Evolutionary conservation across 2,797 vertebrate genomes (phyloP), one percentile per base, ranked within the genome.

Genomic region (Typhlichthys eigenmanni): DNA sequence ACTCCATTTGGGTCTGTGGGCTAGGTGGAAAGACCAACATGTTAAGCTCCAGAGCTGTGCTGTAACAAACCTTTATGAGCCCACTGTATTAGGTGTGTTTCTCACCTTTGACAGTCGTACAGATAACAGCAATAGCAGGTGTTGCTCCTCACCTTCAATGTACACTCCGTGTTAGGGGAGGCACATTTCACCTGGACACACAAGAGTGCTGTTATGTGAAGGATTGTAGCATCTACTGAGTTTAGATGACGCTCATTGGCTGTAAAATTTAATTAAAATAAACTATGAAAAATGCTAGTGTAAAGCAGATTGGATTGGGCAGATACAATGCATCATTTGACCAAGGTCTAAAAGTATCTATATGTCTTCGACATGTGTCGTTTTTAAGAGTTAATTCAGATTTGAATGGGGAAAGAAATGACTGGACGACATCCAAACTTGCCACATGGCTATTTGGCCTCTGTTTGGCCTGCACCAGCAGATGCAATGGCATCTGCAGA

Each of bases 61-160:
- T 8, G 9, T 43, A 43, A 43, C 38, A 7, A 43, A 43, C 38
- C 38, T 43, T 43, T 43, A 43, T 7, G 38, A 43, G 38, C 38
- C 24, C 24, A 29, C 24, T 29, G 24, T 43, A 43, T 43, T 43
- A 43, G 38, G 38, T 16, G 49, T 54, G 52, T 19, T 11, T 13
- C 91, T 93, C 89, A 96, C 97, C 92, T 95, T 51, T 92, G 92
- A 70, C 98, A 99, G 81, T 91, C 90, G 84, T 94, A 95, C 55
- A 99, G 91, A 85, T 98, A 95, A 76, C 98, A 99, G 92, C 98
- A 99, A 84, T 96, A 98, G 79, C 98, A 99, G 0, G 95, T 98
- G 84, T 96, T 94, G 76, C 95, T 95, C 82, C 88, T 94, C 77
- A 99, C 76, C 78, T 90, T 95, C 71, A 99, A 78, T 56, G 88